Conservation (phyloP, 2,113 vertebrate genomes). For the Carassius auratus region DNA sequence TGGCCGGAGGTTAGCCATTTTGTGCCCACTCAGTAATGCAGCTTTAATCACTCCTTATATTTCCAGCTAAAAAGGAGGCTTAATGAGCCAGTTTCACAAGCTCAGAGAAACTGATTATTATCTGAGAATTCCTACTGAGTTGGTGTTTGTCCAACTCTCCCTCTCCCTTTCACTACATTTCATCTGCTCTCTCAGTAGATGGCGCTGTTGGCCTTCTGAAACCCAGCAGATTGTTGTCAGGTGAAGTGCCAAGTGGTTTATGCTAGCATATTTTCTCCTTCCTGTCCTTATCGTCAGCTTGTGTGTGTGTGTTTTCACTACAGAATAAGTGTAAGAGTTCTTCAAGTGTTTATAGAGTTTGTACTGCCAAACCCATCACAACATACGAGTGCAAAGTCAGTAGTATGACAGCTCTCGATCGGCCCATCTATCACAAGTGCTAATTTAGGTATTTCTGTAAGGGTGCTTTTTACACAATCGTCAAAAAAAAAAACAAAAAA, state of each 20-base stretch:
- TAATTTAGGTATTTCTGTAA: conserved; percentile 16
- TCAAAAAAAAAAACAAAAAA: no score
- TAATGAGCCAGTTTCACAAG: conserved; percentile 97
- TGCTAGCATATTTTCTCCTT: conserved; percentile 55
- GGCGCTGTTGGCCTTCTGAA: conserved; percentile 80
- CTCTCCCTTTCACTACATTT: conserved; percentile 12
- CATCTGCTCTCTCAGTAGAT: conserved; percentile 79
- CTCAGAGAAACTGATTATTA: conserved; percentile 97
- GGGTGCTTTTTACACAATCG: background rate
- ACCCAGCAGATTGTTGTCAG: background rate
- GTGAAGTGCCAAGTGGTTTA: conserved; percentile 41
- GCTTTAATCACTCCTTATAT: conserved; percentile 95
- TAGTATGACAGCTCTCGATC: conserved; percentile 20
- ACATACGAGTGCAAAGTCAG: conserved; percentile 49
- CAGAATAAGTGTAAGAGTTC: conserved; percentile 50
- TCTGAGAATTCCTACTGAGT: conserved; percentile 92
- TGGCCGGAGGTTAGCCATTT: conserved; percentile 93
- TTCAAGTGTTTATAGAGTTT: conserved; percentile 58
- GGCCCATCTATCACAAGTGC: conserved; percentile 24
- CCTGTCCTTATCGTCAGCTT: conserved; percentile 45
- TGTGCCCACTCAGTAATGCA: conserved; percentile 92
- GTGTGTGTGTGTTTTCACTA: conserved; percentile 47
- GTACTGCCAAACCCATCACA: conserved; percentile 51
- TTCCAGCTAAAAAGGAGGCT: conserved; percentile 94
- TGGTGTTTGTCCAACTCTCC: conserved; percentile 91